Percentiles rank a stretch among this genome's conserved stretches.
Conservation (phyloP, 1,140 invertebrate species). For the Anadara kagoshimensis region DNA sequence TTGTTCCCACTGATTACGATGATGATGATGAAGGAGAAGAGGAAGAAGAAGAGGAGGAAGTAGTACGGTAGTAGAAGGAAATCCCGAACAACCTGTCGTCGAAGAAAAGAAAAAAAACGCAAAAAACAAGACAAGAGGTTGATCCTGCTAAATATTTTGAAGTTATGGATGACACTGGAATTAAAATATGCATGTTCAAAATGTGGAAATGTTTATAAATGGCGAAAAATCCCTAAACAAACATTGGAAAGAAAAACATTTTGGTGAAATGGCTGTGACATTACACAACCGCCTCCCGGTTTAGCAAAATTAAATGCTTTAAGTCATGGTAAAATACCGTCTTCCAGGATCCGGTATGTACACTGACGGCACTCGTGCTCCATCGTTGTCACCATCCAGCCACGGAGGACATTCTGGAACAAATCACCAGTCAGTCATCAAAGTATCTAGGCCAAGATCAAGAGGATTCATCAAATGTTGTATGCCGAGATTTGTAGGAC, state of each 20-base stretch:
- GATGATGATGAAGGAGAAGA: constrained; percentile 57
- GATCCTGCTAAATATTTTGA: constrained; percentile 72
- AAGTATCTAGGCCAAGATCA: constrained; percentile 2
- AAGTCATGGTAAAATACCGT: constrained; percentile 35
- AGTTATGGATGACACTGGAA: constrained; percentile 65
- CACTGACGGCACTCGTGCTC: background rate
- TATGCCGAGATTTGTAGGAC: constrained; percentile 64
- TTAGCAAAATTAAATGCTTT: constrained; percentile 37
- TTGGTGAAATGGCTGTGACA: constrained; percentile 59
- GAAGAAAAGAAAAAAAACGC: constrained; percentile 65
- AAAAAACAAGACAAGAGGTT: constrained; percentile 69
- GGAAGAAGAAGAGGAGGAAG: constrained; percentile 59
- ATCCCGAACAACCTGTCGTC: constrained; percentile 20
- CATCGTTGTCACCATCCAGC: background rate
- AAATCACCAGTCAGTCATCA: constrained; percentile 22
- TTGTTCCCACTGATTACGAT: constrained; percentile 42
- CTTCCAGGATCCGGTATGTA: constrained; percentile 12
- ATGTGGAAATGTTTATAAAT: constrained; percentile 74
- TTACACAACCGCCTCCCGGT: constrained; percentile 51
- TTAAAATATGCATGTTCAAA: constrained; percentile 73
- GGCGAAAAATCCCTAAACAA: constrained; percentile 74
- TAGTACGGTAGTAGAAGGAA: constrained; percentile 8
- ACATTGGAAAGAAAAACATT: constrained; percentile 75
- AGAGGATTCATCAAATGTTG: constrained; percentile 41
- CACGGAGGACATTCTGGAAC: background rate